These are phyloP conservation scores for Onychostoma macrolepis DNA, from an alignment of 2,113 vertebrate species.

Conservation along the genomic window DNA sequence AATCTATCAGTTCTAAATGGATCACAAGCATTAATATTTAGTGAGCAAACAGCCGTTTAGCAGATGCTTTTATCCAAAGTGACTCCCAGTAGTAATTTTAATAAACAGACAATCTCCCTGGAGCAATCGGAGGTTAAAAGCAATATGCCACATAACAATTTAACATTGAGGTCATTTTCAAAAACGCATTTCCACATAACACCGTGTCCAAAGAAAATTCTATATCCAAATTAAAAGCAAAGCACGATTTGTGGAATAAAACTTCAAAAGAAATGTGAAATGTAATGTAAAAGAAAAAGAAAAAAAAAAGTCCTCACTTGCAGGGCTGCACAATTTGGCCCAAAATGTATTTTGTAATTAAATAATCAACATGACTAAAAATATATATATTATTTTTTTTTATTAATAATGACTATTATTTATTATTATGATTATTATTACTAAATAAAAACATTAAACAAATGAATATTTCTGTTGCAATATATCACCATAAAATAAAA, in stretches of 20 bases:
- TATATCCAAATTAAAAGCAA: background rate
- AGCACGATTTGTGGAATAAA: background rate
- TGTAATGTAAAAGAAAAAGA: background rate
- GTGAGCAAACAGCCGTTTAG: background rate
- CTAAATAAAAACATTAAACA: background rate
- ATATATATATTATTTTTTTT: background rate
- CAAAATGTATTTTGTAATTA: background rate
- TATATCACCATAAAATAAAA: background rate
- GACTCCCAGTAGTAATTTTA: background rate
- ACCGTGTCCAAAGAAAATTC: background rate
- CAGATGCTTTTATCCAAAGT: background rate
- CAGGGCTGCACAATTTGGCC: background rate
- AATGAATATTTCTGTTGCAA: too few species aligned
- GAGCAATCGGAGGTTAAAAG: background rate
- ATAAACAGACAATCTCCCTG: background rate
- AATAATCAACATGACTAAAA: too few species aligned
- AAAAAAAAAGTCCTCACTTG: too few species aligned
- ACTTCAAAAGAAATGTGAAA: too few species aligned
- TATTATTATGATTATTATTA: background rate
- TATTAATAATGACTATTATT: too few species aligned
- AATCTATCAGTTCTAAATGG: constrained; percentile 91
- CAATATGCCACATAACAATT: background rate
- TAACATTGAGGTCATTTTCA: background rate
- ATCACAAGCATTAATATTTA: constrained; percentile 1
- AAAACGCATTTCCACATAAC: background rate